These are phyloP conservation scores for Mormyrus iriodes DNA, from an alignment of 2,113 vertebrate genomes.

Conservation along the genomic window DNA sequence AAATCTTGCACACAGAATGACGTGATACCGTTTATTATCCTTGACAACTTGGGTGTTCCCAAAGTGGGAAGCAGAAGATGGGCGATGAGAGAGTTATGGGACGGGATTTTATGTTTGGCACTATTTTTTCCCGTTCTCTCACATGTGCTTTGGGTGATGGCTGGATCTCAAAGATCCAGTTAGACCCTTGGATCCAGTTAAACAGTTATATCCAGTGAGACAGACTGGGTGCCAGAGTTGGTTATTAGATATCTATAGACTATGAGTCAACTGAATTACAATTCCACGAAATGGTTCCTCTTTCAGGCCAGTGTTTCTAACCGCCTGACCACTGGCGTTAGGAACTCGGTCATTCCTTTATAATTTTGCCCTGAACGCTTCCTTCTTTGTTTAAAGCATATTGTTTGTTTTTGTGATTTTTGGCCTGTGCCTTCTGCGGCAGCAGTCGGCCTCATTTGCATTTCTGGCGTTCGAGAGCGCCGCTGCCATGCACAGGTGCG, in stretches of 20 bases:
- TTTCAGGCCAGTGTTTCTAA: background rate
- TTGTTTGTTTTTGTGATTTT: conserved; percentile 16
- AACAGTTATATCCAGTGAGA: background rate
- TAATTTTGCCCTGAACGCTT: background rate
- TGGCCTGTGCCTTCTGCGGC: background rate
- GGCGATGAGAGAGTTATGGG: background rate
- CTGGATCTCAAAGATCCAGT: background rate
- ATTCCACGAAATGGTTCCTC: background rate
- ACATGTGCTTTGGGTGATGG: background rate
- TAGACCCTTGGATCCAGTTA: background rate
- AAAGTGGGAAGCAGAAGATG: background rate
- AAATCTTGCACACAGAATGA: background rate
- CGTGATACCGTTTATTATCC: background rate
- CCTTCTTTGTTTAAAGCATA: conserved; percentile 9
- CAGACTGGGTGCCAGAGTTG: background rate
- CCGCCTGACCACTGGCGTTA: background rate
- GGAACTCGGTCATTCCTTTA: background rate
- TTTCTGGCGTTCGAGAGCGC: conserved; percentile 7
- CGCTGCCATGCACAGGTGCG: background rate
- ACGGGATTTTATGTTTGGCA: background rate
- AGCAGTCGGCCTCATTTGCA: background rate
- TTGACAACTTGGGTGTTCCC: background rate
- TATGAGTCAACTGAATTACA: background rate
- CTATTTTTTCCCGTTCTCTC: background rate
- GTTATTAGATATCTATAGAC: background rate